phyloP scores from a whole-genome alignment of 1,140 invertebrate species.

The Wiebesia pumilae region DNA sequence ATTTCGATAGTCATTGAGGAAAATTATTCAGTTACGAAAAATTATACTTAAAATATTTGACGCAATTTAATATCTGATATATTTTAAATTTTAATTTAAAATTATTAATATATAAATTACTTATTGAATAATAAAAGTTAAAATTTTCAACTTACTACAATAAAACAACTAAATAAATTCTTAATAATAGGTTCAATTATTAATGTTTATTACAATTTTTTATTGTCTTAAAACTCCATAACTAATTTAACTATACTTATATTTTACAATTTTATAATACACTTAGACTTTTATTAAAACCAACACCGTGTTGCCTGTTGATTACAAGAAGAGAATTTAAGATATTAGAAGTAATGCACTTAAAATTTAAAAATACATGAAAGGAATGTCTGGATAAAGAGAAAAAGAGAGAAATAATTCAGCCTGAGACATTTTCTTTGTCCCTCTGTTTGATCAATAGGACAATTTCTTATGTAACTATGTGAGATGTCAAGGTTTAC shows the following conservation, averaged over 20 bases:
- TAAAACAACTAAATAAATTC: neutral
- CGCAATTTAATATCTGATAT: too few relatives aligned
- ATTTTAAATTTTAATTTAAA: neutral
- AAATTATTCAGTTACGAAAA: too few relatives aligned
- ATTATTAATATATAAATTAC: neutral
- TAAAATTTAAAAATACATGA: neutral
- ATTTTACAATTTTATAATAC: neutral
- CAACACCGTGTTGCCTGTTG: neutral
- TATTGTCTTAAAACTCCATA: neutral
- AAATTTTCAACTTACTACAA: too few relatives aligned
- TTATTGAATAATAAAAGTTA: too few relatives aligned
- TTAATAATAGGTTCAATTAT: too few relatives aligned
- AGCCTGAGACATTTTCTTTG: conserved; percentile 56
- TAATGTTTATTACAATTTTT: neutral
- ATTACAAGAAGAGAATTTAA: neutral
- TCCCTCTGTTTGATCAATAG: conserved; percentile 72
- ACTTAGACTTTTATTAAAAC: neutral
- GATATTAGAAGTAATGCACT: neutral
- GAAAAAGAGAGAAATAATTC: neutral
- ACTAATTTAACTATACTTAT: neutral
- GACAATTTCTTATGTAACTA: conserved; percentile 62
- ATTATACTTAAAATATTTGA: too few relatives aligned
- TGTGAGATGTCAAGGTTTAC: conserved; percentile 58
- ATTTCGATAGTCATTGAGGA: neutral
- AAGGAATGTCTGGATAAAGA: neutral